Base-by-base conservation (phyloP, 2,888 invertebrate species). In the Druceiella hillmani region DNA sequence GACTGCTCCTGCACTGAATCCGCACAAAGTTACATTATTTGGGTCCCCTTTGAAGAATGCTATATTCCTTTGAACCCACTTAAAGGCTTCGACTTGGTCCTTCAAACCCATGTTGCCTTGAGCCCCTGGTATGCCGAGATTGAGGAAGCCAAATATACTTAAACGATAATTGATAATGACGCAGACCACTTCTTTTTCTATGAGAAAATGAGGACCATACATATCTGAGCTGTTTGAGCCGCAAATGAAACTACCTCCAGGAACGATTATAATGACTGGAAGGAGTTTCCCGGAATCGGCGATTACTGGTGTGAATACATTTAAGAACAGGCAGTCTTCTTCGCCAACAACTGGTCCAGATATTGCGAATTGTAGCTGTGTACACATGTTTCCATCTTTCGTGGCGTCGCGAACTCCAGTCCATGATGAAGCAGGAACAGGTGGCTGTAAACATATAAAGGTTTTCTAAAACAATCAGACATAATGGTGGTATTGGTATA, bases 251-350 rank as follows among this genome's bases (percentile, higher is more conserved):
- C n/a, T n/a, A n/a, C n/a, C n/a, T n/a, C n/a, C n/a, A n/a, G n/a
- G n/a, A n/a, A n/a, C n/a, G n/a, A n/a, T n/a, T n/a, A n/a, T n/a
- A n/a, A n/a, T n/a, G n/a, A n/a, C n/a, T n/a, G n/a, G n/a, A n/a
- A n/a, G n/a, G n/a, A n/a, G n/a, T n/a, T n/a, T n/a, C n/a, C n/a
- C n/a, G n/a, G n/a, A n/a, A n/a, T n/a, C n/a, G n/a, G n/a, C n/a
- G n/a, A n/a, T n/a, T n/a, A n/a, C n/a, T 2, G 79, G 79, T 39
- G 74, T 70, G 52, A 75, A 82, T 1, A 84, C 66, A 44, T 81
- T 79, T 3, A 84, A 55, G 43, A 76, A 76, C 2, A 84, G 62
- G 46, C 83, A 81, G 50, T 79, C 74, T 55, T 78, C 77, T n/a
- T n/a, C n/a, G n/a, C n/a, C n/a, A n/a, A n/a, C n/a, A n/a, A n/a